phyloP scores from a whole-genome alignment of 1,140 invertebrate genomes.

The Melanaphis sacchari region DNA sequence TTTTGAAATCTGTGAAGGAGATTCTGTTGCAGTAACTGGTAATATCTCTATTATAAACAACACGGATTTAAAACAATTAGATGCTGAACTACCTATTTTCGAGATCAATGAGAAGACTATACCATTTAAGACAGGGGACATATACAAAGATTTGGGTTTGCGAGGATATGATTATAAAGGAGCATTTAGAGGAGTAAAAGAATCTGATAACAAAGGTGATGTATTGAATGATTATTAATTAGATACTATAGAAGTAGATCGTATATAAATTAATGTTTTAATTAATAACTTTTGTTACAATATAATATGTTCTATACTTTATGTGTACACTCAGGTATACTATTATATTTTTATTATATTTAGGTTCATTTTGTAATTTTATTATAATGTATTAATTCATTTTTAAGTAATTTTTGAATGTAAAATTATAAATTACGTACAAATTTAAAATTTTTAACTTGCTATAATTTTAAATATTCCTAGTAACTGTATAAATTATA shows the following conservation, averaged over 20 bases:
- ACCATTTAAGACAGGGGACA: constrained; percentile 74
- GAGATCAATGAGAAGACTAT: constrained; percentile 65
- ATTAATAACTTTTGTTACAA: too few species aligned
- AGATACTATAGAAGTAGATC: neutral
- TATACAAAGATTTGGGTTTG: constrained; percentile 93
- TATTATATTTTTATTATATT: too few species aligned
- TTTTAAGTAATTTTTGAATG: too few species aligned
- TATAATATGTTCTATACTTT: neutral
- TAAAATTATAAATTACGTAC: too few species aligned
- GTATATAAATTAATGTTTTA: neutral
- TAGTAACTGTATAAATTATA: too few species aligned
- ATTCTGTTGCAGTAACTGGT: constrained; percentile 81
- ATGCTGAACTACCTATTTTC: constrained; percentile 64
- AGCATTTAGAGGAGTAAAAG: constrained; percentile 81
- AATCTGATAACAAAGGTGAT: constrained; percentile 72
- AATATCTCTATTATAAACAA: constrained; percentile 74
- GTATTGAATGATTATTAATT: neutral
- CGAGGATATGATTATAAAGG: constrained; percentile 93
- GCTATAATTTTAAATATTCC: too few species aligned
- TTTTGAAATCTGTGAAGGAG: constrained; percentile 92
- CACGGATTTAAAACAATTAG: constrained; percentile 68
- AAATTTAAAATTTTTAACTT: too few species aligned
- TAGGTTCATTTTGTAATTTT: too few species aligned
- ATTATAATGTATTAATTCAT: too few species aligned
- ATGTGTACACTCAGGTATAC: neutral